A percentile compares a stretch with the other conserved stretches of the same genome.
Conservation (phyloP, 1,140 invertebrate genomes). For the Calephelis nemesis region DNA sequence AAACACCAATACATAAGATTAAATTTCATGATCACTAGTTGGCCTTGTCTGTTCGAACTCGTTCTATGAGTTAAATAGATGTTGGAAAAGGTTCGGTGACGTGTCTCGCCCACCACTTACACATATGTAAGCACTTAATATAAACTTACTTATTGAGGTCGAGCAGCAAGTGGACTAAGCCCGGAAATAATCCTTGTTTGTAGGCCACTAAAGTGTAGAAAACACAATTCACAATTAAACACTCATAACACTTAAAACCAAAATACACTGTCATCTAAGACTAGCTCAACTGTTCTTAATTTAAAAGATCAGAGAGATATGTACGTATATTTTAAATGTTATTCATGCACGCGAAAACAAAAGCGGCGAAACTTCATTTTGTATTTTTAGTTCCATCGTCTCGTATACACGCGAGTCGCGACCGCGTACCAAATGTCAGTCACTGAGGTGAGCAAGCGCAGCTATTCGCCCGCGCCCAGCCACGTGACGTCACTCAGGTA, state of each 20-base stretch:
- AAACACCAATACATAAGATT: constrained; percentile 23
- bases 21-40: constrained; percentile 21
- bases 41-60: constrained; percentile 21
- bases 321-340: constrained; percentile 43
- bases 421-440: constrained; percentile 63
- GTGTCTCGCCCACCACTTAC: constrained; percentile 63
- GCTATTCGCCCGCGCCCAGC: constrained; percentile 62
- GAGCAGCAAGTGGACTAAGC: constrained; percentile 49
- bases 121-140: constrained; percentile 54
- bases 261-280: constrained; percentile 26
- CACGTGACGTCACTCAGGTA: constrained; percentile 71
- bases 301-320: constrained; percentile 67
- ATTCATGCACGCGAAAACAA: constrained; percentile 52
- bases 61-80: constrained; percentile 21
- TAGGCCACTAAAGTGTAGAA: constrained; percentile 65
- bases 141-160: constrained; percentile 61
- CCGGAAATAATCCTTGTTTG: constrained; percentile 57
- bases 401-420: constrained; percentile 49
- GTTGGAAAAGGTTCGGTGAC: constrained; percentile 56
- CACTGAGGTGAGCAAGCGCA: constrained; percentile 57
- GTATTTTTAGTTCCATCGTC: constrained; percentile 58
- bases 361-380: constrained; percentile 67
- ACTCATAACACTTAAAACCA: constrained; percentile 52
- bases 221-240: constrained; percentile 67
- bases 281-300: constrained; percentile 66